These are phyloP conservation scores for Neoniphon sammara DNA, from an alignment of 2,797 vertebrate species.

Conservation along the genomic window DNA sequence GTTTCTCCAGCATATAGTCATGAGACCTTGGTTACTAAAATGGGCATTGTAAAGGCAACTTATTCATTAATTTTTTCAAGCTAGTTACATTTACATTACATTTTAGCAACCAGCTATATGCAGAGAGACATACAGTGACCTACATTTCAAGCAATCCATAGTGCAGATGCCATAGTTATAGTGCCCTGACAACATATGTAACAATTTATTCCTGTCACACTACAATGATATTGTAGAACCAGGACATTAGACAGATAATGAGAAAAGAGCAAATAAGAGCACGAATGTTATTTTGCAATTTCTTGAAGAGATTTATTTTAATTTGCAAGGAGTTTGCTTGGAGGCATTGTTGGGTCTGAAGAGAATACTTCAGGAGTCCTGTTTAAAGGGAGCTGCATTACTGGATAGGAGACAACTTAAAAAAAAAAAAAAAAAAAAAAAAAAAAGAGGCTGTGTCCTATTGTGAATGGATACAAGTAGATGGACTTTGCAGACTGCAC, in stretches of 20 bases:
- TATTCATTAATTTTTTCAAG: too few species aligned
- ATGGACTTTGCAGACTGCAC: not conserved
- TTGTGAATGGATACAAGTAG: constrained; percentile 13
- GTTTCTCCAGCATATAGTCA: too few species aligned
- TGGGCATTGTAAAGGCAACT: too few species aligned
- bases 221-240: not conserved
- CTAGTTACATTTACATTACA: too few species aligned
- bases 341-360: constrained; percentile 40
- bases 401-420: constrained; percentile 50
- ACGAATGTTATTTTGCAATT: not conserved
- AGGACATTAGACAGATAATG: not conserved
- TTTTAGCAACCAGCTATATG: too few species aligned
- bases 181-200: not conserved
- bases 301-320: constrained; percentile 52
- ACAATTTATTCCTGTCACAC: not conserved
- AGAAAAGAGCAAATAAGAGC: not conserved
- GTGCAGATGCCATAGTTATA: too few species aligned
- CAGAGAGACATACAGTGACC: too few species aligned
- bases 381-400: constrained; percentile 25
- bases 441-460: constrained; percentile 28
- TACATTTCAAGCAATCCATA: too few species aligned
- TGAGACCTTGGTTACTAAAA: too few species aligned
- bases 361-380: constrained; percentile 34
- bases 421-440: not conserved
- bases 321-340: constrained; percentile 51